Evolutionary conservation across 2,888 invertebrate species (phyloP).

Genomic region (Andrena trimmerana): DNA sequence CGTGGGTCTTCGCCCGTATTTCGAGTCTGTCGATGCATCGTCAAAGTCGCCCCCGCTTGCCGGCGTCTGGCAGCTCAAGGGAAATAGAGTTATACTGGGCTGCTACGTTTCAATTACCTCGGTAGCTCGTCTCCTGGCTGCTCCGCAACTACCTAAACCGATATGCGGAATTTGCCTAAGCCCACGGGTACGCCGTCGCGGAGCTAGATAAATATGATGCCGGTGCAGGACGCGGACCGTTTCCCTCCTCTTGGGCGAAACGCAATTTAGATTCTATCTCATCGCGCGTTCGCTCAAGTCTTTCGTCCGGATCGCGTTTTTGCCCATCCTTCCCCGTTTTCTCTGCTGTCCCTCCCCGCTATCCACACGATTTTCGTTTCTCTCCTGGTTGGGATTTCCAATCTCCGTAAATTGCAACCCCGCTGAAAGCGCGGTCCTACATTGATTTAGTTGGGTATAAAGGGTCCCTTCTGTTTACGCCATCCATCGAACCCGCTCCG

Average conservation of each 20-base stretch:
- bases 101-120: conserved; percentile 71
- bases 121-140: conserved; percentile 43
- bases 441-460: conserved; percentile 22
- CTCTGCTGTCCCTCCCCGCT: not conserved
- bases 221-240: conserved; percentile 31
- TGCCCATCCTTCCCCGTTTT: not conserved
- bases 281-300: conserved; percentile 30
- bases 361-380: conserved; percentile 53
- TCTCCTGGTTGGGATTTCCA: conserved; percentile 53
- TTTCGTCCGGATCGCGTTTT: conserved; percentile 57
- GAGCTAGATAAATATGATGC: conserved; percentile 67
- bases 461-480: not conserved
- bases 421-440: conserved; percentile 10
- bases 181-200: conserved; percentile 52
- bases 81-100: conserved; percentile 60
- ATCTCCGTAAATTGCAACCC: conserved; percentile 61
- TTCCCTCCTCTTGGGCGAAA: conserved; percentile 42
- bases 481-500: not conserved
- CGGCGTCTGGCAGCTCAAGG: conserved; percentile 36
- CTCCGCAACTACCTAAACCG: conserved; percentile 63
- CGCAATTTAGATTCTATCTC: conserved; percentile 72
- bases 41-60: conserved; percentile 32
- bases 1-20: not conserved
- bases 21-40: conserved; percentile 40
- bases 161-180: conserved; percentile 70